Evolutionary conservation across 2,888 invertebrate genomes (phyloP).

Genomic region (Lochmaea capreae): DNA sequence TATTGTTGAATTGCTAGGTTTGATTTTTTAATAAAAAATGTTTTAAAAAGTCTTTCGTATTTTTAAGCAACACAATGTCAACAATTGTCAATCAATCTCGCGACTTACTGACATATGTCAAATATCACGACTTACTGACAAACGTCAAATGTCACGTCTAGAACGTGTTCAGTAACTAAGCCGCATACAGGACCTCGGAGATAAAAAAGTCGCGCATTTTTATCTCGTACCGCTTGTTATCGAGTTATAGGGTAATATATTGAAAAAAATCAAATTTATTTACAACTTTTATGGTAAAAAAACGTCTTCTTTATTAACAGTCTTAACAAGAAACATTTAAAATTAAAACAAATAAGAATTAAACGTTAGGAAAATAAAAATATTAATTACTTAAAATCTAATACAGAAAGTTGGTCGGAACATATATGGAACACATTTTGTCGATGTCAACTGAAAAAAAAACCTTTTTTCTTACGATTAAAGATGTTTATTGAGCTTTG

Average conservation of each 20-base stretch:
- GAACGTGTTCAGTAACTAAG: too few species aligned
- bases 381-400: background rate
- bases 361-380: background rate
- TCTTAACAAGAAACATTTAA: background rate
- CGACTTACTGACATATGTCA: too few species aligned
- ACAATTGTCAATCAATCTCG: too few species aligned
- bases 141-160: too few species aligned
- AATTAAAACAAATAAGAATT: background rate
- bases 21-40: constrained; percentile 11
- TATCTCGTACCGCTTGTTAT: too few species aligned
- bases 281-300: background rate
- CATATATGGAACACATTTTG: background rate
- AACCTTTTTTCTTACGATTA: background rate
- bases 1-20: constrained; percentile 12
- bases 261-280: background rate
- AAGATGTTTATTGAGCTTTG: too few species aligned
- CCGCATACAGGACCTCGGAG: too few species aligned
- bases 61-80: too few species aligned
- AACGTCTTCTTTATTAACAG: background rate
- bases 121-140: too few species aligned
- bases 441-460: background rate
- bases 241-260: too few species aligned
- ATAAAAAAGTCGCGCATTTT: too few species aligned
- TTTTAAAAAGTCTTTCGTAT: too few species aligned
- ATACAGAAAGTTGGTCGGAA: background rate